Evolutionary conservation across 1,140 invertebrate species (phyloP).

Genomic region (Drosophila ananassae): DNA sequence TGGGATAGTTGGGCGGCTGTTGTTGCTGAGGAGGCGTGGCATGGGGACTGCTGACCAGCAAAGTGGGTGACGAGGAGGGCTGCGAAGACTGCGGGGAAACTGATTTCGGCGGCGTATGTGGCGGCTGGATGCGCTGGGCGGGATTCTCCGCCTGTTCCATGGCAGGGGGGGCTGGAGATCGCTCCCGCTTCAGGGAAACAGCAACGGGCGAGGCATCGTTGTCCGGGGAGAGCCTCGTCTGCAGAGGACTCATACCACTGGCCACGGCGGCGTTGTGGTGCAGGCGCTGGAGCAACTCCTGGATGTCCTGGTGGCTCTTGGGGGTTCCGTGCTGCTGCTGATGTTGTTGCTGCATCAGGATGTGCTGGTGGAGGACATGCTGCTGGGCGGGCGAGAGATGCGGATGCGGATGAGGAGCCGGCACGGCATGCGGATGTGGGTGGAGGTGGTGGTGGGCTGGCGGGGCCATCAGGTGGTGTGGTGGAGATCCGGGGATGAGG

Average conservation of each 20-base stretch:
- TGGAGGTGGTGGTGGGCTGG: conserved; percentile 53
- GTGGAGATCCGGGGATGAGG: conserved; percentile 57
- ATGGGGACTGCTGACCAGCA: conserved; percentile 74
- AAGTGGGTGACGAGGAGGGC: conserved; percentile 73
- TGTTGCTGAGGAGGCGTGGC: conserved; percentile 68
- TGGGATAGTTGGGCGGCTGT: conserved; percentile 57
- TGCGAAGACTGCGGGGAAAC: conserved; percentile 84
- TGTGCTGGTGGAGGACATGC: conserved; percentile 70
- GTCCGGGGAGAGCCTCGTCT: conserved; percentile 73
- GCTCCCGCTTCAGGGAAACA: conserved; percentile 72
- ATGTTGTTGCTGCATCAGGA: conserved; percentile 65
- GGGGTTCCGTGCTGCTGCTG: conserved; percentile 70
- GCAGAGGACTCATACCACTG: conserved; percentile 66
- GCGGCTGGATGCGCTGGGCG: conserved; percentile 77
- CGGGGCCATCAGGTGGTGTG: conserved; percentile 65
- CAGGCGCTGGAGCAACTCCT: conserved; percentile 75
- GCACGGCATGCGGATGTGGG: conserved; percentile 31
- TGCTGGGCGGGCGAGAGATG: conserved; percentile 76
- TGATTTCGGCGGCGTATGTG: conserved; percentile 82
- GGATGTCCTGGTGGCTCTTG: conserved; percentile 75
- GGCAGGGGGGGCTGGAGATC: conserved; percentile 62
- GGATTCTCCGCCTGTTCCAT: conserved; percentile 73
- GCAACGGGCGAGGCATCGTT: conserved; percentile 40
- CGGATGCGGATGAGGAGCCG: conserved; percentile 53
- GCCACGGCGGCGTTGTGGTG: conserved; percentile 70